These are phyloP conservation scores for Octonoba sinensis DNA, from an alignment of 2,888 invertebrate species.

Conservation along the genomic window DNA sequence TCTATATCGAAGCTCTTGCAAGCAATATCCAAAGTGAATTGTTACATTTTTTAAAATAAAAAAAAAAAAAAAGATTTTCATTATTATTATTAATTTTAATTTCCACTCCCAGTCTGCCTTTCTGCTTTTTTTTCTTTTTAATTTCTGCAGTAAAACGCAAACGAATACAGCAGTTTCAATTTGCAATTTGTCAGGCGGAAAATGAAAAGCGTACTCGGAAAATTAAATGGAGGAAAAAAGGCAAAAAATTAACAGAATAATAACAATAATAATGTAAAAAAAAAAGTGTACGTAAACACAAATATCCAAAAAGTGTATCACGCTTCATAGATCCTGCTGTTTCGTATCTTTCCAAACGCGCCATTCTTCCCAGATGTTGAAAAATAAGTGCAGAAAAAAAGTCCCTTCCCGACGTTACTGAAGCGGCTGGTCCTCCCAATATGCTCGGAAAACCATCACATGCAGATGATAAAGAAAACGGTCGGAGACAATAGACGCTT, in stretches of 20 bases:
- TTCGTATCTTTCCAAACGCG: slow-evolving; percentile 31
- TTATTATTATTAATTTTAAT: too few species aligned
- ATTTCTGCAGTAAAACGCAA: too few species aligned
- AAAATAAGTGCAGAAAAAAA: slow-evolving; percentile 27
- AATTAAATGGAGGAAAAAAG: slow-evolving; percentile 47
- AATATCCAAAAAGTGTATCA: slow-evolving; percentile 37
- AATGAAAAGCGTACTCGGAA: slow-evolving; percentile 49
- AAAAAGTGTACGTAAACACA: slow-evolving; percentile 39
- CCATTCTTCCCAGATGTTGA: slow-evolving; percentile 39
- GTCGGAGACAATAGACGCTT: slow-evolving; percentile 35
- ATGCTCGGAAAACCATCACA: slow-evolving; percentile 50
- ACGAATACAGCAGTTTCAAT: slow-evolving; percentile 20
- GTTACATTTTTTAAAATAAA: too few species aligned
- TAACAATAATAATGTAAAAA: background rate
- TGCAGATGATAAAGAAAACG: slow-evolving; percentile 57
- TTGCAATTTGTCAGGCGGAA: slow-evolving; percentile 45
- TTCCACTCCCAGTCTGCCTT: too few species aligned
- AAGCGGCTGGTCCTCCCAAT: slow-evolving; percentile 31
- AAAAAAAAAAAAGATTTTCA: too few species aligned
- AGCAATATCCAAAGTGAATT: too few species aligned
- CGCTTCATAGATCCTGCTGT: slow-evolving; percentile 35
- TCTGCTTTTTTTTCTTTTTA: too few species aligned
- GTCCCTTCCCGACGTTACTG: slow-evolving; percentile 28
- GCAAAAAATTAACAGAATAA: background rate
- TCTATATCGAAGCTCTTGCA: too few species aligned